These are phyloP conservation scores for Tholera decimalis DNA, from an alignment of 2,888 invertebrate genomes.

Conservation along the genomic window DNA sequence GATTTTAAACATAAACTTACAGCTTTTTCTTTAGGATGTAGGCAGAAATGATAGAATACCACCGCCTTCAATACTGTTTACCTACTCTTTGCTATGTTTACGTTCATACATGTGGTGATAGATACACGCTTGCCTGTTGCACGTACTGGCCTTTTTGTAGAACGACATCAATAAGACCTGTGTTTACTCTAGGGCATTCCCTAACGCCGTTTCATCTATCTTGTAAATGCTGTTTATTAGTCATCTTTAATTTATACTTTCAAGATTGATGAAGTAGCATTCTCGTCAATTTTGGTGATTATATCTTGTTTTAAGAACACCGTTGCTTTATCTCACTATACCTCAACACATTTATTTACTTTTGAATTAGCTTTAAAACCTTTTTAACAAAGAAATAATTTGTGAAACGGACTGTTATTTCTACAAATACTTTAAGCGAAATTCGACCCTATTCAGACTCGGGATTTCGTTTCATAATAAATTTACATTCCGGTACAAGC, in stretches of 20 bases:
- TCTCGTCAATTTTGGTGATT: not conserved
- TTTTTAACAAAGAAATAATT: not conserved
- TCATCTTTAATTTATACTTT: not conserved
- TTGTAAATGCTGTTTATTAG: not conserved
- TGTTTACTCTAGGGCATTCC: not conserved
- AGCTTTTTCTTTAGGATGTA: not conserved
- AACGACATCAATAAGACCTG: not conserved
- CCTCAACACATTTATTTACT: not conserved
- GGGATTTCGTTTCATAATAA: conserved; percentile 38
- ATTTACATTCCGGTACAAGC: conserved; percentile 27
- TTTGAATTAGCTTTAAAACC: not conserved
- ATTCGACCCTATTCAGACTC: conserved; percentile 14
- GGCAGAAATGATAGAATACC: not conserved
- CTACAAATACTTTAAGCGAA: not conserved
- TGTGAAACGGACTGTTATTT: not conserved
- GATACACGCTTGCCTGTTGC: not conserved
- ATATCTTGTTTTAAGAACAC: not conserved
- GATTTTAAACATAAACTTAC: not conserved
- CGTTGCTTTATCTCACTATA: not conserved
- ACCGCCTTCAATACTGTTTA: too few relatives aligned
- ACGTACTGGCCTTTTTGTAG: not conserved
- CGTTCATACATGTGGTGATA: not conserved
- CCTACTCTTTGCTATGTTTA: not conserved
- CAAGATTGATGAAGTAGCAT: not conserved
- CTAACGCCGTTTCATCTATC: not conserved